Conservation (phyloP, 2,797 vertebrate species). For the Coregonus ussuriensis region DNA sequence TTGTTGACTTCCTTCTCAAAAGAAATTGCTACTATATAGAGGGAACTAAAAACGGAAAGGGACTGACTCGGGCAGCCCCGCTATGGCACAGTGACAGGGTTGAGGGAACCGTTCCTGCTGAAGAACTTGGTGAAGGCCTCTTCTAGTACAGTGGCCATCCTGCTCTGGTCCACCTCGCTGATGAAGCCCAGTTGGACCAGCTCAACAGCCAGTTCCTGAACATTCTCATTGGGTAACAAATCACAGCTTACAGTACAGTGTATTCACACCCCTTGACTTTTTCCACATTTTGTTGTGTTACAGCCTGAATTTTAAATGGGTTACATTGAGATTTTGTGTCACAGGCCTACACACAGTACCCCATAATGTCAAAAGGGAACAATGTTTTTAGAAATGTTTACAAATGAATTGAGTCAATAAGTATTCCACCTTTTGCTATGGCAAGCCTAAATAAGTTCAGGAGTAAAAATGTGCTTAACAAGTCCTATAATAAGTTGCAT, state of each 20-base stretch:
- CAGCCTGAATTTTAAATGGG: too few relatives aligned
- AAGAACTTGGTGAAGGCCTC: conserved; percentile 90
- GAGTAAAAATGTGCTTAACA: too few relatives aligned
- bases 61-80: neutral
- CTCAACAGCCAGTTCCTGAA: conserved; percentile 89
- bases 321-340: too few relatives aligned
- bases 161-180: conserved; percentile 93
- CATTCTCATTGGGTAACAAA: conserved; percentile 91
- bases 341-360: too few relatives aligned
- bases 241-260: conserved; percentile 83
- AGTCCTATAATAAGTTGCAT: too few relatives aligned
- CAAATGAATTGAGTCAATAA: too few relatives aligned
- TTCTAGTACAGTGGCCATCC: conserved; percentile 88
- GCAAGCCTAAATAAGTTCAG: too few relatives aligned
- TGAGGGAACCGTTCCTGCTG: conserved; percentile 79
- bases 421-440: too few relatives aligned
- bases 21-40: neutral
- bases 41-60: neutral
- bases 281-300: too few relatives aligned
- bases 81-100: conserved; percentile 79
- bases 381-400: too few relatives aligned
- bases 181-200: conserved; percentile 95
- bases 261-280: too few relatives aligned
- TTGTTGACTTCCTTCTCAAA: neutral
- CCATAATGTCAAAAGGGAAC: too few relatives aligned